Evolutionary conservation across 1,140 invertebrate genomes (phyloP), one percentile per base, ranked within the genome.

Genomic region (Coenobita brevimanus): DNA sequence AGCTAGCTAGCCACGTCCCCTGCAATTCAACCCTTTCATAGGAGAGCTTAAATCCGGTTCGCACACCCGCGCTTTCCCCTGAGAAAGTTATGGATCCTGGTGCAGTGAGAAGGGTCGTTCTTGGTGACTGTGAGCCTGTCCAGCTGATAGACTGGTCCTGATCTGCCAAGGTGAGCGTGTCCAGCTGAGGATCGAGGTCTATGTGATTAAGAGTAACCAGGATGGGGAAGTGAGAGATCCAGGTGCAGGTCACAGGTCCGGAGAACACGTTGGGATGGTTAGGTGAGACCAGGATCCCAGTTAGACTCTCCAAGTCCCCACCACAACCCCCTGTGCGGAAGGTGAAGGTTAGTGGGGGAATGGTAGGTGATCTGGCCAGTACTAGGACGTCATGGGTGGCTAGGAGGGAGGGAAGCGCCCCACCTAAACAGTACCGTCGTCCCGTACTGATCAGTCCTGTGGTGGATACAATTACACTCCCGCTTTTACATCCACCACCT

Each of bases 191-290:
- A n/a, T 78, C 50, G 8, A 86, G 73, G 27, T 86, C 83, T 6
- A 86, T 46, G 73, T 78, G 46, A 1, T 50, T 86, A 1, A 86
- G 13, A 33, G 33, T 64, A 6, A 86, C n/a, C 2, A 86, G 57
- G 6, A 86, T 10, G 6, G 73, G 60, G 10, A 17, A 6, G 24
- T 73, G 57, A 41, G 75, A 78, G 15, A 60, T 86, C 83, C 83
- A 86, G 33, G 41, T 43, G 38, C 83, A 86, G 33, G 73, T 67
- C 33, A 86, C 13, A 15, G 83, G 83, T 8, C 83, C 83, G 33
- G 27, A 15, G 57, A 86, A 86, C 8, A n/a, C 17, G 0, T 79
- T 60, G 17, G 83, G 83, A 30, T 64, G 41, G 10, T 62, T 64
- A 10, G 83, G 83, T 15, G 83, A 86, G 17, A 73, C n/a, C 2